Base-by-base conservation (phyloP, 2,113 vertebrate species). In the Semicossyphus pulcher region DNA sequence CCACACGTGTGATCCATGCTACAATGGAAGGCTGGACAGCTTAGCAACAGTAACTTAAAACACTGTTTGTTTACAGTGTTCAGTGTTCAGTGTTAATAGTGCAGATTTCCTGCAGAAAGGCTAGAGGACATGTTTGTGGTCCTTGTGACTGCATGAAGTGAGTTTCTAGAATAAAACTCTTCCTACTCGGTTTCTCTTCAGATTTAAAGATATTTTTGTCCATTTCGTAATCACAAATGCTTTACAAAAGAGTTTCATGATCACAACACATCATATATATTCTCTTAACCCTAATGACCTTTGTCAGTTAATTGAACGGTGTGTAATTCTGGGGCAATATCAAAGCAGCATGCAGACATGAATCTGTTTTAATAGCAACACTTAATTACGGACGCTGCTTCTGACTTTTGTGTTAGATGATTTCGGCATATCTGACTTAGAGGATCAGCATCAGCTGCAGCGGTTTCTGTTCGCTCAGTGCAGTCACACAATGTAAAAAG, bases 391-490 rank as follows among this genome's bases (percentile, higher is more conserved):
- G n/a, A n/a, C n/a, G n/a, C n/a, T n/a, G n/a, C n/a, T n/a, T n/a
- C n/a, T n/a, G n/a, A n/a, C n/a, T n/a, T n/a, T n/a, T n/a, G n/a
- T n/a, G n/a, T n/a, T n/a, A n/a, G 25, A 56, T 49, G 1, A 56
- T 45, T 63, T 51, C 56, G 42, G 21, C 23, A 48, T n/a, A 2
- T 21, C 7, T 51, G 26, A 59, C 44, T 20, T 18, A 9, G 57
- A 69, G 18, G 49, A 63, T 63, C 42, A 25, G 47, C 29, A 16
- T 14, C 42, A 32, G 18, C 51, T 34, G 42, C n/a, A n/a, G 56
- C 15, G 14, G 15, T 56, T 26, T 41, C 14, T n/a, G n/a, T 15
- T n/a, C 8, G n/a, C n/a, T n/a, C n/a, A n/a, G n/a, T n/a, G n/a
- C n/a, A n/a, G n/a, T n/a, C 26, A 20, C 18, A 75, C 49, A 65